These are phyloP conservation scores for Zoroaster sp. DNA, from an alignment of 53 echinoderm and acorn worm genomes.

Conservation along the genomic window DNA sequence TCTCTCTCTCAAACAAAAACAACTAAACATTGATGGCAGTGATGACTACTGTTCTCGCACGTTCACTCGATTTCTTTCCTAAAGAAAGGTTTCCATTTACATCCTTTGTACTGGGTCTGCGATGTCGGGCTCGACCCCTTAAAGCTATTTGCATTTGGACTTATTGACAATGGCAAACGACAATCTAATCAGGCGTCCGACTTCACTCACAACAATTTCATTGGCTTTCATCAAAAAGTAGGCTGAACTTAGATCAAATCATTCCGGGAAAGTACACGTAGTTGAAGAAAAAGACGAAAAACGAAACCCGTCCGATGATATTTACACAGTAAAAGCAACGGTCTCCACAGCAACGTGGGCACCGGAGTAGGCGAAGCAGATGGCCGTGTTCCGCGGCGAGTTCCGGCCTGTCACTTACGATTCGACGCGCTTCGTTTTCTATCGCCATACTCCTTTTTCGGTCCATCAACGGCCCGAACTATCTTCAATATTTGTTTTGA, in stretches of 20 bases:
- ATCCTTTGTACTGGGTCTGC: not conserved
- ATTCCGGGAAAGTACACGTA: slow-evolving; percentile 25
- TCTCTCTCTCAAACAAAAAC: no score
- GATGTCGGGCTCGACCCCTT: not conserved
- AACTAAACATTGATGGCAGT: no score
- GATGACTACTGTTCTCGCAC: no score
- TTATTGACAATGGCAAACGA: not conserved
- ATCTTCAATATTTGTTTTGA: slow-evolving; percentile 55
- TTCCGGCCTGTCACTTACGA: slow-evolving; percentile 59
- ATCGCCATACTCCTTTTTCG: not conserved
- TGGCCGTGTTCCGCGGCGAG: slow-evolving; percentile 27
- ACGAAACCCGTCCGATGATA: slow-evolving; percentile 44
- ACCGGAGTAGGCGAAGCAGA: slow-evolving; percentile 25
- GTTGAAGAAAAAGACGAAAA: slow-evolving; percentile 7
- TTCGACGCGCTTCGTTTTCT: slow-evolving; percentile 19
- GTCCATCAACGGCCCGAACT: slow-evolving; percentile 34
- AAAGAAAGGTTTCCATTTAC: no score
- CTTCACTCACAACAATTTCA: not conserved
- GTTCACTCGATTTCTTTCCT: no score
- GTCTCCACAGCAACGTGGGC: slow-evolving; percentile 39
- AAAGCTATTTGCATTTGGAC: not conserved
- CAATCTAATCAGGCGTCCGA: not conserved
- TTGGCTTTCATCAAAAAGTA: slow-evolving; percentile 28
- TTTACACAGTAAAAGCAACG: slow-evolving; percentile 54
- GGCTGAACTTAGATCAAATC: slow-evolving; percentile 41